These are phyloP conservation scores for Melopsittacus undulatus DNA, from an alignment of 2,797 vertebrate genomes.

Conservation along the genomic window DNA sequence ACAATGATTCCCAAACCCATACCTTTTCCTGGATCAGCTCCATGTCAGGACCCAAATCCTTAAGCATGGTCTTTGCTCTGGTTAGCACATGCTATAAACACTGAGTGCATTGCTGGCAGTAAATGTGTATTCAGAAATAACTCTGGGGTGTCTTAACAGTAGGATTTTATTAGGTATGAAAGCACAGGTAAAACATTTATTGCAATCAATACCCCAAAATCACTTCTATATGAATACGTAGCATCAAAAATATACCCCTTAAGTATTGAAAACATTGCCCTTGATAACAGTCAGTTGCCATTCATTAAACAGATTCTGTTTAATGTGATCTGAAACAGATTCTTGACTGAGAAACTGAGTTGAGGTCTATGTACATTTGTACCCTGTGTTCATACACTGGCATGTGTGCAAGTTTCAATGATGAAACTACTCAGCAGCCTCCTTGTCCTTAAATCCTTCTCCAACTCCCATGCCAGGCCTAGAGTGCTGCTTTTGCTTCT, in stretches of 20 bases:
- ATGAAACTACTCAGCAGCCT: background rate
- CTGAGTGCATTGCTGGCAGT: background rate
- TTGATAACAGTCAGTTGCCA: background rate
- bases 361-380: background rate
- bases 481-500: background rate
- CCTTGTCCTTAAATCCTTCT: background rate
- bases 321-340: too few relatives aligned
- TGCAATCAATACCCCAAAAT: background rate
- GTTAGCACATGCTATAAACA: background rate
- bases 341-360: background rate
- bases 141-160: background rate
- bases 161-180: slow-evolving; percentile 31
- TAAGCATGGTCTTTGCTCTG: background rate
- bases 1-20: background rate
- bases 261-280: background rate
- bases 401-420: accelerated
- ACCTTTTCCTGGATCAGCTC: background rate
- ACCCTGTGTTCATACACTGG: background rate
- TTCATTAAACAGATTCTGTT: background rate
- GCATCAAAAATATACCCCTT: background rate
- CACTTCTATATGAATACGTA: background rate
- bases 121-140: background rate
- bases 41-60: background rate
- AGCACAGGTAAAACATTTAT: background rate
- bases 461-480: background rate